Evolutionary conservation across 1,140 invertebrate species (phyloP).

Genomic region (Zaprionus africanus): DNA sequence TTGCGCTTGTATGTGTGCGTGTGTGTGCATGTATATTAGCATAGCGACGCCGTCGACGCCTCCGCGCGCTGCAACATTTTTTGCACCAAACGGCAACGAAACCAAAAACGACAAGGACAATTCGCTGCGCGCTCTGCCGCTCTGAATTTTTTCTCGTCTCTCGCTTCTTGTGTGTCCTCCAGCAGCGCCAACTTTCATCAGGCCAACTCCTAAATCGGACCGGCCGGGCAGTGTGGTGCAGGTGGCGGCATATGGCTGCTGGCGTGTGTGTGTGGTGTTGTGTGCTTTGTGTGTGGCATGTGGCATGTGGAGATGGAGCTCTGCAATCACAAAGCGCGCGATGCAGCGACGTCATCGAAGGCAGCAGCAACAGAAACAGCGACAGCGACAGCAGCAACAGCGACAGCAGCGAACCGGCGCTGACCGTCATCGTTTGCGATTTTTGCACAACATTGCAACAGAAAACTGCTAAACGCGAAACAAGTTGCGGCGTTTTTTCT

Average conservation of each 20-base stretch:
- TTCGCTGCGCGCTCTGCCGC: constrained; percentile 64
- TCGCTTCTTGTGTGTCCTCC: constrained; percentile 40
- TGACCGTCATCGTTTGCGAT: constrained; percentile 79
- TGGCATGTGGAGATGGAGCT: constrained; percentile 11
- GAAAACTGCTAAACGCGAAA: constrained; percentile 84
- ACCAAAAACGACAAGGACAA: constrained; percentile 77
- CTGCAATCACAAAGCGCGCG: constrained; percentile 62
- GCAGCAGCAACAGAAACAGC: constrained; percentile 41
- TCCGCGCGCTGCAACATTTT: constrained; percentile 55
- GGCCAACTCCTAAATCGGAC: constrained; percentile 44
- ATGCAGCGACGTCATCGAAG: constrained; percentile 62
- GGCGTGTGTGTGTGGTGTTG: background rate
- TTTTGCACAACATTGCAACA: constrained; percentile 83
- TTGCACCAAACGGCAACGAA: constrained; percentile 60
- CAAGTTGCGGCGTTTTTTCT: constrained; percentile 84
- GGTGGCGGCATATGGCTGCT: background rate
- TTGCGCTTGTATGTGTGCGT: constrained; percentile 44
- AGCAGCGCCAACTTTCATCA: constrained; percentile 55
- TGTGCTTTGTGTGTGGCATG: constrained; percentile 3
- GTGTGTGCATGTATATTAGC: constrained; percentile 70
- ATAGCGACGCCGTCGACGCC: constrained; percentile 56
- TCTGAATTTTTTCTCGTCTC: constrained; percentile 35
- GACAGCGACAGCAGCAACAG: constrained; percentile 34
- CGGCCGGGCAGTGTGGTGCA: background rate
- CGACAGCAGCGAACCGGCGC: constrained; percentile 35